Evolutionary conservation across 2,888 invertebrate genomes (phyloP).

Genomic region (Resseliella maxima): DNA sequence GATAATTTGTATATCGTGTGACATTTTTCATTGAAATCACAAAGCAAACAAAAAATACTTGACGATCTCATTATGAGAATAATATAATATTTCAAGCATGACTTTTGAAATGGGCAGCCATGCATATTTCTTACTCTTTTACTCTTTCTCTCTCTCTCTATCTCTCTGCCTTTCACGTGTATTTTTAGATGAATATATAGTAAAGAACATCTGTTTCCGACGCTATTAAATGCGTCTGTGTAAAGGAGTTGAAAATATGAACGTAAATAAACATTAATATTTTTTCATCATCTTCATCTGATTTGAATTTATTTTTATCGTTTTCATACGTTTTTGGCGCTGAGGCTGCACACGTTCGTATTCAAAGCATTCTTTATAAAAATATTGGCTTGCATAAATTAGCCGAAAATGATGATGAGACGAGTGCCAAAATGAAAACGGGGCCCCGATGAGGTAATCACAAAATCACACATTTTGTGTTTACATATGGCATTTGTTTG

Average conservation of each 20-base stretch:
- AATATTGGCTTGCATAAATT: background rate
- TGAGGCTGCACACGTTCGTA: background rate
- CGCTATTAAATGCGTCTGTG: background rate
- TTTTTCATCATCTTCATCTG: background rate
- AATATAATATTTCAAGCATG: background rate
- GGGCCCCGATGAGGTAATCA: slow-evolving; percentile 32
- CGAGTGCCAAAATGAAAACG: background rate
- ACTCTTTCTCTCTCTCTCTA: background rate
- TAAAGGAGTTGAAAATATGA: background rate
- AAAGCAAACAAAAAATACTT: no score
- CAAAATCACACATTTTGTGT: background rate
- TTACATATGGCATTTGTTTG: background rate
- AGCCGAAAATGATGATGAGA: background rate
- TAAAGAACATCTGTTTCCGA: slow-evolving; percentile 6
- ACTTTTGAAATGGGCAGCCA: background rate
- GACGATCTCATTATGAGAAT: no score
- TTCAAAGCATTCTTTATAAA: background rate
- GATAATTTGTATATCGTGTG: background rate
- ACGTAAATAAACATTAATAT: background rate
- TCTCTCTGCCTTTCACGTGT: background rate
- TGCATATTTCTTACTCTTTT: background rate
- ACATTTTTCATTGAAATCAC: no score
- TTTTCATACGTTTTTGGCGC: background rate
- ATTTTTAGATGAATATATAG: background rate
- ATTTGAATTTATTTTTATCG: background rate